These are phyloP conservation scores for Scaptomyza parva DNA, from an alignment of 2,888 invertebrate species.

Conservation along the genomic window DNA sequence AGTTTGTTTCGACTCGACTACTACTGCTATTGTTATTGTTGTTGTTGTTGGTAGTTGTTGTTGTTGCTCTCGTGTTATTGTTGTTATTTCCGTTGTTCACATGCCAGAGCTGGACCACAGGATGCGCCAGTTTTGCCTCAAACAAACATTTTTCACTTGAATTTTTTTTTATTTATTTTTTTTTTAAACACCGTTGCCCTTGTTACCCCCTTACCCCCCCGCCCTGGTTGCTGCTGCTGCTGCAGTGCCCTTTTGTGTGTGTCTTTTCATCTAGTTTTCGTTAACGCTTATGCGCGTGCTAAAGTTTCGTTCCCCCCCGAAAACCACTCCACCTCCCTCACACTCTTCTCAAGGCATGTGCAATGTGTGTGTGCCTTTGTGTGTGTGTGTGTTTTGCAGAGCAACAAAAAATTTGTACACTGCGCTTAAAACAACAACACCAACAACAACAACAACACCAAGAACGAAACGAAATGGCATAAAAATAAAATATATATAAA, in stretches of 20 bases:
- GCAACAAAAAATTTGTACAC: constrained; percentile 60
- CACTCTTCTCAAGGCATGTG: constrained; percentile 28
- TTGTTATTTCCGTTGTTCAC: constrained; percentile 39
- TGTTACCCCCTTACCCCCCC: constrained; percentile 1
- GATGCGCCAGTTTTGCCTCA: constrained; percentile 68
- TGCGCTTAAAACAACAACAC: constrained; percentile 62
- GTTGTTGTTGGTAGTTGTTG: constrained; percentile 26
- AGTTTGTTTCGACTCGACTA: constrained; percentile 19
- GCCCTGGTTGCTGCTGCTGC: neutral
- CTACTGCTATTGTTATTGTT: constrained; percentile 10
- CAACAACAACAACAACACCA: constrained; percentile 51
- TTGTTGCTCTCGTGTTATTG: constrained; percentile 16
- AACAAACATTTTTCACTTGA: constrained; percentile 47
- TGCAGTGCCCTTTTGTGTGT: constrained; percentile 26
- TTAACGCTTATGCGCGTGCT: constrained; percentile 24
- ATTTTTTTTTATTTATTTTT: constrained; percentile 26
- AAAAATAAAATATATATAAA: constrained; percentile 57
- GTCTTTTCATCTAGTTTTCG: constrained; percentile 57
- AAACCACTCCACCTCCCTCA: neutral
- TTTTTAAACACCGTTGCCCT: constrained; percentile 46
- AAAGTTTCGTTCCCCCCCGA: constrained; percentile 1
- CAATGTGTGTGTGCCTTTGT: constrained; percentile 33
- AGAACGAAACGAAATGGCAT: constrained; percentile 63
- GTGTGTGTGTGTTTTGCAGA: constrained; percentile 42
- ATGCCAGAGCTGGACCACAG: constrained; percentile 62